A percentile compares a stretch with the other conserved stretches of the same genome.
These are phyloP conservation scores for Tokudaia muenninki DNA, from an alignment of 2,797 vertebrate species.

Conservation along the genomic window DNA sequence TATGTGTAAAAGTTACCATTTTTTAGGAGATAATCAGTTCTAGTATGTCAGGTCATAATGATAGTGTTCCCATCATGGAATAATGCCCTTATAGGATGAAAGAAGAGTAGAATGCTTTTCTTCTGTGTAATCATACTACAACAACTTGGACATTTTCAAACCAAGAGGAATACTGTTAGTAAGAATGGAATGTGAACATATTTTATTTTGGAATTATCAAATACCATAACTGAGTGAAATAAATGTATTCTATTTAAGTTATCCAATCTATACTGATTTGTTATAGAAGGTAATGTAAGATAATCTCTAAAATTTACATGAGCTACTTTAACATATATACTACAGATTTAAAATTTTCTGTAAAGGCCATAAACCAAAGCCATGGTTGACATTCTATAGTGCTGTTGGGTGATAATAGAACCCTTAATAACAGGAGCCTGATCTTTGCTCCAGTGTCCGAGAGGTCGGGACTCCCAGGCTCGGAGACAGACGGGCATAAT, in stretches of 20 bases:
- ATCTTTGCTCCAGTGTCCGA: too few species aligned
- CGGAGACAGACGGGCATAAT: too few species aligned
- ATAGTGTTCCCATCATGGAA: neutral
- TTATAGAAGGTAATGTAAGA: neutral
- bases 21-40: neutral
- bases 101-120: neutral
- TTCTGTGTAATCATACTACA: neutral
- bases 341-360: neutral
- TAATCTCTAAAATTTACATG: neutral
- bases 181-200: neutral
- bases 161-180: neutral
- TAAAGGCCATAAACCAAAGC: neutral
- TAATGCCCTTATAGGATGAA: neutral
- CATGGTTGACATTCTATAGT: neutral
- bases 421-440: too few species aligned
- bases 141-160: neutral
- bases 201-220: too few species aligned
- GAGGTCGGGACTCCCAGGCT: too few species aligned
- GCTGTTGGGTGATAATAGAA: neutral
- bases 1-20: accelerated
- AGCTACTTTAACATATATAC: neutral
- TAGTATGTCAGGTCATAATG: neutral
- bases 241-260: neutral
- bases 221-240: neutral
- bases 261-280: neutral